Base-by-base conservation (phyloP, 92 coral and sea anemone species). In the Bergia puertoricense region DNA sequence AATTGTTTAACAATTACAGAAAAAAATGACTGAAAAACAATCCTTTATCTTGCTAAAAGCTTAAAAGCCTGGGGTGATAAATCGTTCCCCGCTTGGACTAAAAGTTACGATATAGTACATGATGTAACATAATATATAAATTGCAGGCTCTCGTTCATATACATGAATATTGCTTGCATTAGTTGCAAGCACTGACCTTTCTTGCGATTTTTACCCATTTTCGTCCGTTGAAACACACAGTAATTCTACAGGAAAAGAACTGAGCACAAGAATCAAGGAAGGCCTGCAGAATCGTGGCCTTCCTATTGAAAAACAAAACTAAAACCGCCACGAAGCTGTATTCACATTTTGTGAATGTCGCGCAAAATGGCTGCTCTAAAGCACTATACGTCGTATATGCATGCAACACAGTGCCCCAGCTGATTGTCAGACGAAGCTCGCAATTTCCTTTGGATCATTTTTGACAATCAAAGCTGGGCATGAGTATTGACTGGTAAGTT, bases 151-250 rank as follows among this genome's bases (percentile, higher is more conserved):
- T 57, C 2, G 7, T 62, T 14, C 4, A 2, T 4, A 6, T 46
- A 0, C 1, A n/a, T 65, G 39, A 38, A 41, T 30, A 30, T 30
- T 30, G 30, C 30, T 30, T 30, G 30, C 30, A 30, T 30, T 30
- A 30, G 30, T 30, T 30, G 30, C 30, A 30, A 30, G 30, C 16
- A 71, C 87, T 38, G 9, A 84, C 87, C 87, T 51, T 84, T 84
- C 39, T 84, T 84, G 67, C 87, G 87, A 36, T 84, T 84, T 68
- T 84, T 84, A 0, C 79, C 87, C 87, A 84, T 84, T 45, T 11
- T 84, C 20, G 66, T 69, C 36, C 16, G 2, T 66, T 4, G 8
- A 38, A n/a, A 45, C 9, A 23, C 41, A 40, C 65, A 10, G 5
- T 23, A 68, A 44, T 13, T 79, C 68, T 48, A 37, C 42, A 15